Evolutionary conservation across 2,888 invertebrate genomes (phyloP).

Genomic region (Desoria tigrina): DNA sequence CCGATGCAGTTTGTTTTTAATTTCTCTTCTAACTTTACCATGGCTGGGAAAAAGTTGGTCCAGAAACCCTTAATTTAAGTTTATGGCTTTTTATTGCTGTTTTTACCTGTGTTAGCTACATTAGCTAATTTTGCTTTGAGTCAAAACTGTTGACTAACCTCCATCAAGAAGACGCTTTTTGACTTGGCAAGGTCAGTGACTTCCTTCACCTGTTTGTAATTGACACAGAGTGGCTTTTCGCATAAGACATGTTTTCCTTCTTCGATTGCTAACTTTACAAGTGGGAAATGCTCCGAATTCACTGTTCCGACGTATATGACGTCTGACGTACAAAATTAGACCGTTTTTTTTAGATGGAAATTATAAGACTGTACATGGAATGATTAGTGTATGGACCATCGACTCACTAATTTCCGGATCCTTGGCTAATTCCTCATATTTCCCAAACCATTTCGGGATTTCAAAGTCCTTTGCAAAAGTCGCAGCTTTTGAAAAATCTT

Average conservation of each 20-base stretch:
- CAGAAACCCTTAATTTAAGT: constrained; percentile 67
- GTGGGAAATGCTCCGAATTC: constrained; percentile 71
- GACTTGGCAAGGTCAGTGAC: constrained; percentile 62
- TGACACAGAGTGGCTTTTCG: constrained; percentile 85
- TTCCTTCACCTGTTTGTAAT: constrained; percentile 70
- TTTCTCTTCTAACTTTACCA: constrained; percentile 68
- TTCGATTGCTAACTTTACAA: constrained; percentile 73
- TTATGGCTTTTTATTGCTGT: not conserved
- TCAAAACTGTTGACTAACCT: constrained; percentile 53
- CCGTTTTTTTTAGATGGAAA: too few species aligned
- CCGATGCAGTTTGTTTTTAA: constrained; percentile 69
- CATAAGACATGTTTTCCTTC: constrained; percentile 83
- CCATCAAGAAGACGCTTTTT: constrained; percentile 58
- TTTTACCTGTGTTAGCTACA: not conserved
- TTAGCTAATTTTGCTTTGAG: not conserved
- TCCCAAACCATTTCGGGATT: constrained; percentile 62
- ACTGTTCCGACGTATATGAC: constrained; percentile 80
- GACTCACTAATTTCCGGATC: constrained; percentile 6
- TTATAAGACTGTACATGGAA: too few species aligned
- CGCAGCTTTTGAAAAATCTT: constrained; percentile 69
- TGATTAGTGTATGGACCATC: too few species aligned
- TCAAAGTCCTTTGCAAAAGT: constrained; percentile 66
- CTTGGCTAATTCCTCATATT: constrained; percentile 73
- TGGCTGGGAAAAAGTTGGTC: constrained; percentile 80
- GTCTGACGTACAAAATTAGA: constrained; percentile 67